Evolutionary conservation across 2,888 invertebrate species (phyloP).

Genomic region (Heliconius ethilla): DNA sequence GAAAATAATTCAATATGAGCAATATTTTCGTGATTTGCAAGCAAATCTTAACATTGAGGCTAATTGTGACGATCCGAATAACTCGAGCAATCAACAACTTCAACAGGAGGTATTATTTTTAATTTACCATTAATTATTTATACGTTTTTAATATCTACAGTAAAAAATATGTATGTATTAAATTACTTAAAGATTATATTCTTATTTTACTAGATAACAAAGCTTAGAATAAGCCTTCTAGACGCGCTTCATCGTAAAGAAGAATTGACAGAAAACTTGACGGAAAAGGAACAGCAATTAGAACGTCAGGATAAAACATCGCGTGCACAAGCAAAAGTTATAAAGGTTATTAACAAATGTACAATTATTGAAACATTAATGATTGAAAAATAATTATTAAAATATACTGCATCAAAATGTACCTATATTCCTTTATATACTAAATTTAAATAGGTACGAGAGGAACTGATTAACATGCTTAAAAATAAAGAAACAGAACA

Average conservation of each 20-base stretch:
- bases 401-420: not conserved
- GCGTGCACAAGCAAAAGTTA: slow-evolving; percentile 83
- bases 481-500: slow-evolving; percentile 81
- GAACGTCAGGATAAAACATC: slow-evolving; percentile 83
- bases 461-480: slow-evolving; percentile 82
- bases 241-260: slow-evolving; percentile 74
- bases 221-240: slow-evolving; percentile 70
- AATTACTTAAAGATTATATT: not conserved
- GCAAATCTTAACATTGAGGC: slow-evolving; percentile 59
- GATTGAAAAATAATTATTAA: slow-evolving; percentile 42
- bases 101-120: slow-evolving; percentile 65
- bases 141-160: not conserved
- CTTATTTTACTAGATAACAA: slow-evolving; percentile 63
- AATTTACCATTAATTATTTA: not conserved
- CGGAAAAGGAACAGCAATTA: slow-evolving; percentile 81
- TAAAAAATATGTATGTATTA: not conserved
- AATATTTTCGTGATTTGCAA: slow-evolving; percentile 68
- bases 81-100: slow-evolving; percentile 64
- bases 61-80: slow-evolving; percentile 60
- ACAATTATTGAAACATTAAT: slow-evolving; percentile 44
- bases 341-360: slow-evolving; percentile 68
- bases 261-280: slow-evolving; percentile 72
- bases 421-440: not conserved
- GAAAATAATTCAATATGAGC: slow-evolving; percentile 75
- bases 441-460: slow-evolving; percentile 71